Conservation (phyloP, 2,113 vertebrate species). For the Mus spicilegus region DNA sequence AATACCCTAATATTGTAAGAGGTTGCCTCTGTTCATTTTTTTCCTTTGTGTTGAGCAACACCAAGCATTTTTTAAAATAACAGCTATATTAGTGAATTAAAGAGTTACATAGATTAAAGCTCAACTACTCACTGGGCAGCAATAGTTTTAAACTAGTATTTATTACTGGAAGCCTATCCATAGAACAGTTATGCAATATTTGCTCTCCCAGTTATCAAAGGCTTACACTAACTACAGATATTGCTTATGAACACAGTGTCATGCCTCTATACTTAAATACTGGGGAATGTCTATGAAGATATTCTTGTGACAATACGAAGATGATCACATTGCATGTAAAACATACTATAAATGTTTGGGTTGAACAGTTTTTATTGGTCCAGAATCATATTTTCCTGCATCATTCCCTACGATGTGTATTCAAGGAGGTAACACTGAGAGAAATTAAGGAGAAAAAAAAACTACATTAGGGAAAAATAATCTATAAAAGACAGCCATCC, state of each 20-base stretch:
- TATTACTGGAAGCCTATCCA: not conserved
- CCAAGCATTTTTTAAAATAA: not conserved
- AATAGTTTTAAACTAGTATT: not conserved
- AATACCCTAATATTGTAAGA: not conserved
- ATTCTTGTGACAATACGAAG: not conserved
- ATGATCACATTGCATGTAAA: not conserved
- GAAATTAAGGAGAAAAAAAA: not conserved
- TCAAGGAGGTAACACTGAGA: not conserved
- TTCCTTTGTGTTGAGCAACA: not conserved
- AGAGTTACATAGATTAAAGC: constrained; percentile 8
- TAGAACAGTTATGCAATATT: not conserved
- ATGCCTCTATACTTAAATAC: not conserved
- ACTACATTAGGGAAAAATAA: not conserved
- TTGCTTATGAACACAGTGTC: not conserved
- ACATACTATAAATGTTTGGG: not conserved
- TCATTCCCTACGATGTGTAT: not conserved
- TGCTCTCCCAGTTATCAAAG: not conserved
- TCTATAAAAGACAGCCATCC: not conserved
- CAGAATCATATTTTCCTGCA: not conserved
- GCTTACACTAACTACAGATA: not conserved
- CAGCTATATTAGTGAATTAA: constrained; percentile 4
- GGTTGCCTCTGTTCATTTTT: not conserved
- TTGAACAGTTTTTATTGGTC: not conserved
- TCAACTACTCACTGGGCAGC: not conserved
- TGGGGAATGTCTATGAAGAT: not conserved